Evolutionary conservation across 2,888 invertebrate species (phyloP).

Genomic region (Pandemis heparana): DNA sequence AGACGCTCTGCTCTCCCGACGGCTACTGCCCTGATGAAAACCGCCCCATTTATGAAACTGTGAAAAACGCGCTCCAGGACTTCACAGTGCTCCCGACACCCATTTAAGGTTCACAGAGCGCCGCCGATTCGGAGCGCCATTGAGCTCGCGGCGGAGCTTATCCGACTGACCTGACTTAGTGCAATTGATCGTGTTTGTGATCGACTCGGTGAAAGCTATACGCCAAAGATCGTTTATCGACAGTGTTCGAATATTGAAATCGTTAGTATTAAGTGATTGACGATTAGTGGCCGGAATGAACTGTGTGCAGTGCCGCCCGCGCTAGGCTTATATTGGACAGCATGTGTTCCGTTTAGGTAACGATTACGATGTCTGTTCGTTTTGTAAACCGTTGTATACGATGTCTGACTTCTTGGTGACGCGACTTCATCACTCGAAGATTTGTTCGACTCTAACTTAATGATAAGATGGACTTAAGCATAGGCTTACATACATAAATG

Average conservation of each 20-base stretch:
- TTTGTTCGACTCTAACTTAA: slow-evolving; percentile 67
- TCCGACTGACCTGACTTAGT: slow-evolving; percentile 48
- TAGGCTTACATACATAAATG: slow-evolving; percentile 68
- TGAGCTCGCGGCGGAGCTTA: slow-evolving; percentile 77
- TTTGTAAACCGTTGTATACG: slow-evolving; percentile 85
- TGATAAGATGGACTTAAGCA: slow-evolving; percentile 74
- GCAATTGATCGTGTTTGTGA: slow-evolving; percentile 46
- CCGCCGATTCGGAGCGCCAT: slow-evolving; percentile 80
- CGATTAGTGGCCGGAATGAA: slow-evolving; percentile 43
- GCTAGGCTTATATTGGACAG: slow-evolving; percentile 49
- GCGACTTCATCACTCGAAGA: slow-evolving; percentile 72
- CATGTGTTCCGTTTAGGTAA: slow-evolving; percentile 73
- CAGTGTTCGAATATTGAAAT: slow-evolving; percentile 35
- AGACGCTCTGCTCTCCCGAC: slow-evolving; percentile 94
- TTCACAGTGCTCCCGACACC: slow-evolving; percentile 96
- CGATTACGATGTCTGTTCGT: slow-evolving; percentile 63
- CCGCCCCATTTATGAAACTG: slow-evolving; percentile 95
- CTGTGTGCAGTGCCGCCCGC: slow-evolving; percentile 54
- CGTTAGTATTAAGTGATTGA: slow-evolving; percentile 38
- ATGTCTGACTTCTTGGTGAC: slow-evolving; percentile 80
- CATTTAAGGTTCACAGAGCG: slow-evolving; percentile 89
- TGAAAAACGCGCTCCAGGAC: slow-evolving; percentile 96
- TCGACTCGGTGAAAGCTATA: slow-evolving; percentile 49
- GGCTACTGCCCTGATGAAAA: slow-evolving; percentile 93
- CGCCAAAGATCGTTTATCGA: slow-evolving; percentile 59